Base-by-base conservation (phyloP, 2,797 vertebrate genomes). In the Paedocypris micromegethes region DNA sequence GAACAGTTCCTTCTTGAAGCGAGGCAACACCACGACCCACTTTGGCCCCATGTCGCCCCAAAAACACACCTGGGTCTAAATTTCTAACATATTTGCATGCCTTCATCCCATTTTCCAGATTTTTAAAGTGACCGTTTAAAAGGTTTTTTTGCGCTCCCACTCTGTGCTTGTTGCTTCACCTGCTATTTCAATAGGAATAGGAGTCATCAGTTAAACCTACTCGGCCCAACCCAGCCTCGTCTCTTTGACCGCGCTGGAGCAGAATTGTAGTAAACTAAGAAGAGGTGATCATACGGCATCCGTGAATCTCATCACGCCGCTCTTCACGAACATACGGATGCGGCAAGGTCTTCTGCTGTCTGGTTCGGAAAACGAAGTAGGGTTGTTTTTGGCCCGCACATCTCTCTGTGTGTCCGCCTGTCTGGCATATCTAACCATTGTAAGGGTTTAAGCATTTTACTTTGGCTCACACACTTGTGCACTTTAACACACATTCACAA, bases 301-400 rank as follows among this genome's bases (percentile, higher is more conserved):
- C 63, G 62, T 72, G 67, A 73, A 75, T 74, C 72, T 62, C 56
- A 75, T 65, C 65, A 60, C 55, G 70, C 57, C 61, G 7, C 49
- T 44, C 48, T 41, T 38, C 50, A 61, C 77, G 79, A 74, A 75
- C 63, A 61, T 58, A 68, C 56, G 67, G 63, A 71, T 78, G 75
- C 77, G 75, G 71, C 58, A 63, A 58, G 62, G 58, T 60, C 65
- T 73, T 70, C 44, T 74, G 78, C 70, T 65, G 49, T 80, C 75
- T 72, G 70, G 58, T 61, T 64, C 7, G 71, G 68, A 65, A 72
- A 72, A 80, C 76, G 53, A 73, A 72, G 46, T 51, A 70, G 58
- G 58, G 68, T 79, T 85, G 78, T 84, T 79, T 82, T 81, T 82
- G 79, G 81, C 81, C 49, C 51, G 4, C 4, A 5, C 2, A 39